Percentiles rank a stretch among this genome's conserved stretches.
These are phyloP conservation scores for Taphrorychus bicolor DNA, from an alignment of 2,888 invertebrate species.

Conservation along the genomic window DNA sequence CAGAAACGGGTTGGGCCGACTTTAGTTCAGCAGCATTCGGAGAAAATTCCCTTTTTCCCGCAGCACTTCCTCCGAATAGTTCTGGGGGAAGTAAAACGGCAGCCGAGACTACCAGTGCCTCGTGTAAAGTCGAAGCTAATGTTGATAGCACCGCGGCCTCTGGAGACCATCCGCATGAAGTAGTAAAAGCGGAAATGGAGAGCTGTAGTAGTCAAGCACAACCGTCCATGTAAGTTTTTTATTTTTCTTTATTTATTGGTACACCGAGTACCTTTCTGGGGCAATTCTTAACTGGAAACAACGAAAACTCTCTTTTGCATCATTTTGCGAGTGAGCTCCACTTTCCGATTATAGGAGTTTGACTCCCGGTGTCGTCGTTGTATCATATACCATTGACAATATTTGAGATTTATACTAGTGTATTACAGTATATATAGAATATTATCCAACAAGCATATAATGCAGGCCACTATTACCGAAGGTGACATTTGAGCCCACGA, in stretches of 20 bases:
- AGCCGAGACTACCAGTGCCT: not conserved
- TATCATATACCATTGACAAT: too few species aligned
- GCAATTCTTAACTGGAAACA: too few species aligned
- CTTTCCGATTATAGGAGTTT: too few species aligned
- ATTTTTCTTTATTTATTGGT: too few species aligned
- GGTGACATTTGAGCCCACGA: too few species aligned
- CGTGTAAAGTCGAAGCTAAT: slow-evolving; percentile 1
- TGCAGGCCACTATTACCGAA: too few species aligned
- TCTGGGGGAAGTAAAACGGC: not conserved
- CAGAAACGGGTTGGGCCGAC: slow-evolving; percentile 57
- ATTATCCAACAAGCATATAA: too few species aligned
- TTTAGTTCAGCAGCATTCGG: slow-evolving; percentile 56
- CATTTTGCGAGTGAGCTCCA: too few species aligned
- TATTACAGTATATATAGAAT: too few species aligned
- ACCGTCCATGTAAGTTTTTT: slow-evolving; percentile 50
- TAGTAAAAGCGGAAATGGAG: slow-evolving; percentile 16
- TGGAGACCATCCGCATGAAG: slow-evolving; percentile 40
- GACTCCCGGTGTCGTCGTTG: too few species aligned
- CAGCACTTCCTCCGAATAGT: not conserved
- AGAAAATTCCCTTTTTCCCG: slow-evolving; percentile 41
- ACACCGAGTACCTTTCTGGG: too few species aligned
- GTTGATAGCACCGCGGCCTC: slow-evolving; percentile 40
- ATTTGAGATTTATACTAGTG: too few species aligned
- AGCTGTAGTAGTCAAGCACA: slow-evolving; percentile 38
- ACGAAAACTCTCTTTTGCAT: not conserved